Evolutionary conservation across 2,797 vertebrate species (phyloP), one percentile per base, ranked within the genome.

Genomic region (Crocodylus rhombifer): DNA sequence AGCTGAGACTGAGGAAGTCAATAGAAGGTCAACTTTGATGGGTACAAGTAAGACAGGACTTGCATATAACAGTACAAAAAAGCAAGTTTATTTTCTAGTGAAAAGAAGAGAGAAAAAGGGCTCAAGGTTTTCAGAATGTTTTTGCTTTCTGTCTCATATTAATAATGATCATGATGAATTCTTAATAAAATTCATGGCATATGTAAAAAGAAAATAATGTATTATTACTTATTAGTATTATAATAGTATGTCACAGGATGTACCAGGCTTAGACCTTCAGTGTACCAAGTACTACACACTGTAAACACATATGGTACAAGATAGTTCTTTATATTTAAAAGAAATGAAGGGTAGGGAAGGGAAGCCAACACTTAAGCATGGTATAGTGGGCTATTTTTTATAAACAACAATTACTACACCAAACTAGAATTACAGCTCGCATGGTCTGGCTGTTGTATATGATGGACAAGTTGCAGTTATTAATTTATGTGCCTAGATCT

Each of bases 291-390:
- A 64, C 11, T 2, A 42, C 42, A 42, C 42, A 42, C 42, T 60
- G 13, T 15, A 51, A 1, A 2, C 33, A 5, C 4, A 33, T 0
- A 1, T 21, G 6, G n/a, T 30, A 3, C 17, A 28, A 79, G 1
- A 3, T 7, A 56, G 56, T 6, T 25, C 61, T 25, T 62, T 62
- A 25, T 25, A 25, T 21, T 26, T 62, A 25, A 25, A 62, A 21
- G 9, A 62, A 25, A 62, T 12, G 26, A 62, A 26, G 23, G 3
- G 25, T 62, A 7, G 61, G 13, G 7, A 62, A 13, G 61, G 61
- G 7, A 62, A 62, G 26, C 17, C 23, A 26, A 25, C 20, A 61
- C 7, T 25, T 9, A 62, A 62, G 8, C 61, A 62, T 26, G 12
- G 61, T 21, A 14, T 25, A 62, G 23, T 62, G 26, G 8, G 26